Conservation (phyloP, 2,888 invertebrate genomes). For the Hirtodrosophila alboralis region DNA sequence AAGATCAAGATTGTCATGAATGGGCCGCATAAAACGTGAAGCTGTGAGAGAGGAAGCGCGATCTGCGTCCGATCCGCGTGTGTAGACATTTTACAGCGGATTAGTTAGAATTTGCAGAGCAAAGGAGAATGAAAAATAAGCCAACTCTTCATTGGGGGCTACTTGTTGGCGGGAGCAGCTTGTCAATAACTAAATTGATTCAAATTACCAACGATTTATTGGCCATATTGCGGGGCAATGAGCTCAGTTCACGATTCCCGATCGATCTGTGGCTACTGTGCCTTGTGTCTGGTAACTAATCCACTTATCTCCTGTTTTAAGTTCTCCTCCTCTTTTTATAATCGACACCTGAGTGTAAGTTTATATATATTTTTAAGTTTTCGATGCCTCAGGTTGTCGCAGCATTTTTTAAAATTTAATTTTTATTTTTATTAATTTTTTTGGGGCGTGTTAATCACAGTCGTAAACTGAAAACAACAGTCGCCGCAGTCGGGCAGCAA, state of each 20-base stretch:
- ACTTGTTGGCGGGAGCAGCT: constrained; percentile 14
- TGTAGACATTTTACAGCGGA: constrained; percentile 76
- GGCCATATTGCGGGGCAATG: constrained; percentile 23
- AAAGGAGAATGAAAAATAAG: constrained; percentile 54
- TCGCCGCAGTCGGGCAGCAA: constrained; percentile 11
- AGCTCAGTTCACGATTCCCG: constrained; percentile 1
- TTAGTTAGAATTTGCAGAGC: constrained; percentile 69
- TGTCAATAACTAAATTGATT: constrained; percentile 58
- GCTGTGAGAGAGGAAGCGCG: constrained; percentile 39
- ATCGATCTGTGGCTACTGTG: constrained; percentile 29
- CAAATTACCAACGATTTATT: constrained; percentile 66
- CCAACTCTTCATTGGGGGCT: neutral
- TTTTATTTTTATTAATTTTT: too few relatives aligned
- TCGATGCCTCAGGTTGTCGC: neutral
- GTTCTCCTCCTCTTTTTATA: constrained; percentile 2
- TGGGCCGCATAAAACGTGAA: too few relatives aligned
- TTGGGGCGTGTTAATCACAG: constrained; percentile 49
- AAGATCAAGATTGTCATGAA: constrained; percentile 13
- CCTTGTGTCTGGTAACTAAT: constrained; percentile 41
- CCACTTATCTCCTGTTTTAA: constrained; percentile 32
- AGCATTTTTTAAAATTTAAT: too few relatives aligned
- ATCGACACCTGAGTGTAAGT: constrained; percentile 12
- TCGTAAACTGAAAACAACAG: constrained; percentile 45
- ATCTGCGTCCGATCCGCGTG: constrained; percentile 9
- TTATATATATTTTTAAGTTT: constrained; percentile 11